Evolutionary conservation across 1,140 invertebrate genomes (phyloP), one percentile per base, ranked within the genome.

Genomic region (Zaprionus gabonicus): DNA sequence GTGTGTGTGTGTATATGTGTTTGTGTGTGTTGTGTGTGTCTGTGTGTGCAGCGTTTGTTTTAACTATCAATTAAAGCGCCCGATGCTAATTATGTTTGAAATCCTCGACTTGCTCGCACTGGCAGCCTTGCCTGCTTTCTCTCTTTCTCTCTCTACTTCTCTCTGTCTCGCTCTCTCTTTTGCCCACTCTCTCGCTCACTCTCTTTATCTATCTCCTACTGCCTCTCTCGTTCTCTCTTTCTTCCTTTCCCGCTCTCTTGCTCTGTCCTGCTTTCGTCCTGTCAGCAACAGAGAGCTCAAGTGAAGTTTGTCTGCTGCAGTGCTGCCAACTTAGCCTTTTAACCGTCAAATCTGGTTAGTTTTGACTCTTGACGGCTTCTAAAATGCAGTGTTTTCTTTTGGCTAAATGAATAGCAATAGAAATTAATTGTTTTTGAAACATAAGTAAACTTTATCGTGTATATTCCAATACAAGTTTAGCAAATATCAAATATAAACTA

Each of bases 31-130:
- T 56, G 9, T 66, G 5, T 64, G 4, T 60, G 57, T 49, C 3
- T 60, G 23, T 44, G 41, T 73, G 31, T 64, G 44, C 38, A 44
- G 66, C 67, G 72, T 76, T 74, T 80, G 79, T 76, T 82, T 81
- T 80, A 88, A 88, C 85, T 78, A 88, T 88, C 85, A 88, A 90
- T 88, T 88, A 88, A 88, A 88, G 71, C 76, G 62, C 72, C 83
- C 72, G 71, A 71, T 90, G 76, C 85, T 90, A 88, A 88, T 88
- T 90, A 91, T 88, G 79, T 91, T 85, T 63, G 27, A 58, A 68
- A 62, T 67, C 55, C 17, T 59, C 10, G 38, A 23, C 64, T 71
- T 36, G 63, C 17, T 53, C 3, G 28, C 51, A 2, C 49, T 12
- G 25, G 1, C 6, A 31, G 13, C 13, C 41, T 46, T 46, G 41